Base-by-base conservation (phyloP, 2,797 vertebrate genomes). In the Geotria australis region DNA sequence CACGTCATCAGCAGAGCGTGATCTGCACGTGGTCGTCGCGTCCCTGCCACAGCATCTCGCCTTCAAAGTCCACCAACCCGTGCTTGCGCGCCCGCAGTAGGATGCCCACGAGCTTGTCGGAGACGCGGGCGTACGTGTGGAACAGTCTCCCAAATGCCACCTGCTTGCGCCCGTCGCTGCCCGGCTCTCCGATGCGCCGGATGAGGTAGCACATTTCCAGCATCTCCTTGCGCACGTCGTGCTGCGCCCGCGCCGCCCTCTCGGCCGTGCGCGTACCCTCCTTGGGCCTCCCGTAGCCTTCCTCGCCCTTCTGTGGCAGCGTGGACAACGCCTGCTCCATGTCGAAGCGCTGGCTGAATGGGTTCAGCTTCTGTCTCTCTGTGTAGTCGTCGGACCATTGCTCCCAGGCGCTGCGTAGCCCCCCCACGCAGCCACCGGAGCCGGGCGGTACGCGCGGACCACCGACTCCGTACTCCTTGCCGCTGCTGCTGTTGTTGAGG, bases 11-110 rank as follows among this genome's bases (percentile, higher is more conserved):
- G 57, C 71, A 70, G 47, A 94, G 63, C 3, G 85, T 88, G 59
- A 95, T 86, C 51, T 85, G 57, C 10, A 83, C 80, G 1, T 67
- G 66, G 47, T 94, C 85, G 46, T 95, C 84, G 57, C 65, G 75
- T 60, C 88, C 81, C 63, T 95, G 85, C 88, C 86, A 93, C 51
- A 94, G 63, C 89, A 95, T 94, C 72, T 95, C 88, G 7, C 88
- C 86, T 57, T 82, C 76, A 5, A 94, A 95, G 57, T 74, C 73
- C 59, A 95, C 73, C 65, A 89, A 77, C 56, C 79, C 73, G 0
- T 94, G 88, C 62, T 93, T 96, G 66, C 85, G 76, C 61, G 86
- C 85, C 56, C 88, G 76, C 77, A 94, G 76, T 60, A 95, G 70
- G 61, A 95, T 95, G 58, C 86, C 85, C 60, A 95, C 85, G 2